Evolutionary conservation across 2,113 vertebrate species (phyloP), one percentile per base, ranked within the genome.

Genomic region (Psittacara wagleri): DNA sequence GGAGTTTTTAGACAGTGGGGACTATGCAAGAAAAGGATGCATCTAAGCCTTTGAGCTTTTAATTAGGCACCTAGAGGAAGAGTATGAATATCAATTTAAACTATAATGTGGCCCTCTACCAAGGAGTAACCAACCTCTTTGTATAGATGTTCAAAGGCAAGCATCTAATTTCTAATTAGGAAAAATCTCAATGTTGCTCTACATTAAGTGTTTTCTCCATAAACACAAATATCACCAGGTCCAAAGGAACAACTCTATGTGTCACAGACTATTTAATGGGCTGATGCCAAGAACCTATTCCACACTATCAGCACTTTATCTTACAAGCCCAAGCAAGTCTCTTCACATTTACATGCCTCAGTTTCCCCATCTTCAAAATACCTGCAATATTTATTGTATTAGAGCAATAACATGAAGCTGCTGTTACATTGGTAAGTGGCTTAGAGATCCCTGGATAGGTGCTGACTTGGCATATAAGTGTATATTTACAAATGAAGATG

Each of bases 401-500:
- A 22, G 8, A 70, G 51, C 25, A 62, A 8, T 1, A 74, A 4
- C 27, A 35, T 3, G 55, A 86, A 63, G 49, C 74, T 90, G 84
- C 55, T 77, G 72, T 43, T 84, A 72, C 3, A 0, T 48, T 37
- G 39, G 31, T 39, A 68, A 93, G 86, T 77, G 78, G 78, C 78
- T 91, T 88, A 62, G 81, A 87, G 69, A 93, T 87, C 77, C 86
- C 72, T 69, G 63, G 43, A 59, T 79, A 76, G 43, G 14, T 95
- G 92, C 83, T 95, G 91, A 94, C 62, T 95, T 59, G 49, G 74
- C 81, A 91, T 62, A 35, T 82, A 94, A 83, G 88, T 73, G 69
- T 74, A 61, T 92, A 92, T 78, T 95, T 94, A 91, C 80, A 92
- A 76, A 91, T 88, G 94, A 95, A 93, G 92, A 77, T 88, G 81